A percentile compares a stretch with the other conserved stretches of the same genome.
Evolutionary conservation across 2,888 invertebrate species (phyloP).

Genomic region (Serripes groenlandicus): DNA sequence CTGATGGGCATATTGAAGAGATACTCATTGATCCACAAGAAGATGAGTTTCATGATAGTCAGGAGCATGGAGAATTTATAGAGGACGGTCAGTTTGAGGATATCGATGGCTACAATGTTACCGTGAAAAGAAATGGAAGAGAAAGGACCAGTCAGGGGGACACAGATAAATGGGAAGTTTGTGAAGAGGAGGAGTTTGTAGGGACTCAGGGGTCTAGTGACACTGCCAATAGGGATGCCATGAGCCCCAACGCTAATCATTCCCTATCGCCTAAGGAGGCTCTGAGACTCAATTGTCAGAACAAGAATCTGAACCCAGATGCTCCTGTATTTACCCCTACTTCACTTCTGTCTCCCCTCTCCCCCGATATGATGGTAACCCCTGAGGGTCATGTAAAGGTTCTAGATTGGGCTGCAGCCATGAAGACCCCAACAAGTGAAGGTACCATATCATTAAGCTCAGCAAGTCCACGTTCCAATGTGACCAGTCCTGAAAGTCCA

Average conservation of each 20-base stretch:
- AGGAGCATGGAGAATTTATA: slow-evolving; percentile 62
- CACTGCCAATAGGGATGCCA: slow-evolving; percentile 47
- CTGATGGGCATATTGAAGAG: slow-evolving; percentile 66
- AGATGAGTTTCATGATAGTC: slow-evolving; percentile 64
- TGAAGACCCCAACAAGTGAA: slow-evolving; percentile 63
- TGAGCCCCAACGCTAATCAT: slow-evolving; percentile 51
- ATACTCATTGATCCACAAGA: slow-evolving; percentile 61
- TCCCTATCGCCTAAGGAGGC: slow-evolving; percentile 63
- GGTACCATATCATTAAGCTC: slow-evolving; percentile 59
- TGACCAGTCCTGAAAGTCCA: slow-evolving; percentile 42
- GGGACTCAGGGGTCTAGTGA: slow-evolving; percentile 60
- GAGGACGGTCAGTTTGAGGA: slow-evolving; percentile 72
- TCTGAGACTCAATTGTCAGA: slow-evolving; percentile 58
- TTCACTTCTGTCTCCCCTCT: slow-evolving; percentile 70
- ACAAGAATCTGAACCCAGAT: slow-evolving; percentile 78
- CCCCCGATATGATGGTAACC: slow-evolving; percentile 76
- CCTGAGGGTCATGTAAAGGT: slow-evolving; percentile 74
- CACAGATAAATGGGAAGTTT: slow-evolving; percentile 78
- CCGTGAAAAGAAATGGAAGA: slow-evolving; percentile 29
- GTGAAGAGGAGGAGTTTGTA: slow-evolving; percentile 69
- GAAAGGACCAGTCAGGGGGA: slow-evolving; percentile 73
- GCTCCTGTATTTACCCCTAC: slow-evolving; percentile 79
- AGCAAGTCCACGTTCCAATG: slow-evolving; percentile 52
- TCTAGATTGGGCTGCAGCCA: slow-evolving; percentile 74
- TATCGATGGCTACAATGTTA: slow-evolving; percentile 47